A percentile compares a stretch with the other conserved stretches of the same genome.
Evolutionary conservation across 2,888 invertebrate genomes (phyloP).

Genomic region (Epistrophe grossulariae): DNA sequence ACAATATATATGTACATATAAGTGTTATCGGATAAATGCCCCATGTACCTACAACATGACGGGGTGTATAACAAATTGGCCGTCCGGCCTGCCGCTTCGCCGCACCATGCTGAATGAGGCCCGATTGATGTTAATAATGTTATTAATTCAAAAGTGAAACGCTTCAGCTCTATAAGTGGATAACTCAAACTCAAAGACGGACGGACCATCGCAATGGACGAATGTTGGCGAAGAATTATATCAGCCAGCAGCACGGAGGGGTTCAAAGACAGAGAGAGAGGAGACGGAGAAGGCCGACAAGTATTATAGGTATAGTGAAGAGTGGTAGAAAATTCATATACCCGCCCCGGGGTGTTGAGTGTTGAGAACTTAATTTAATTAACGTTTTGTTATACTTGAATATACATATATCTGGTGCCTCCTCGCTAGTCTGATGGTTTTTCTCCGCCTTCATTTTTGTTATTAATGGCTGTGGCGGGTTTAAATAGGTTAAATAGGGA

Average conservation of each 20-base stretch:
- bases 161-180: slow-evolving; percentile 57
- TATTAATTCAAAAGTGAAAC: slow-evolving; percentile 67
- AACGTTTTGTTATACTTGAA: slow-evolving; percentile 70
- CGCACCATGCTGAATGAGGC: slow-evolving; percentile 10
- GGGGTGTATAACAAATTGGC: slow-evolving; percentile 36
- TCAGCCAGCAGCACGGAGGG: not conserved
- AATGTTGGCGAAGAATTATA: not conserved
- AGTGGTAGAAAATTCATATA: slow-evolving; percentile 49
- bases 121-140: slow-evolving; percentile 55
- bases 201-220: slow-evolving; percentile 24
- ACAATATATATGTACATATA: slow-evolving; percentile 22
- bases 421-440: not conserved
- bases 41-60: slow-evolving; percentile 22
- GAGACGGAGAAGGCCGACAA: not conserved
- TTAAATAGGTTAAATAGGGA: slow-evolving; percentile 74
- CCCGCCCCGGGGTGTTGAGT: slow-evolving; percentile 69
- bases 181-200: slow-evolving; percentile 50
- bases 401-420: slow-evolving; percentile 51
- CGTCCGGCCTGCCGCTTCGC: not conserved
- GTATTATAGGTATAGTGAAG: slow-evolving; percentile 7
- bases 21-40: slow-evolving; percentile 30
- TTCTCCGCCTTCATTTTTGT: slow-evolving; percentile 53
- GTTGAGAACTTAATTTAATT: slow-evolving; percentile 75
- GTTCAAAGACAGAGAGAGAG: not conserved
- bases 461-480: slow-evolving; percentile 63